Evolutionary conservation across 1,140 invertebrate species (phyloP).

Genomic region (Drosophila arawakana): DNA sequence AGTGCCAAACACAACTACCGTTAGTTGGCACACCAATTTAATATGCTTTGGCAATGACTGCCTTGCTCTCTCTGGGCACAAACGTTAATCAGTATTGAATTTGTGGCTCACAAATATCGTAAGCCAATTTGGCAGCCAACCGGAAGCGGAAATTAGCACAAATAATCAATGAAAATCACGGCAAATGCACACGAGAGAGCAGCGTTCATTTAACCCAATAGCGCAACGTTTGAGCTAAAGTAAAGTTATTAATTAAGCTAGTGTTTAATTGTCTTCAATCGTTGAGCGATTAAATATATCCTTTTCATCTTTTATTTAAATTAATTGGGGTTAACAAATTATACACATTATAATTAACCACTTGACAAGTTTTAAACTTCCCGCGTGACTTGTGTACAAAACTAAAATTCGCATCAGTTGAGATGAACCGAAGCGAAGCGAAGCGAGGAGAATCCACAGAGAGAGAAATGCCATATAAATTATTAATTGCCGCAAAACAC

Average conservation of each 20-base stretch:
- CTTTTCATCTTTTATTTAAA: neutral
- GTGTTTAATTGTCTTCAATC: neutral
- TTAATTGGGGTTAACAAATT: conserved; percentile 37
- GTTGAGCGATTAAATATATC: neutral
- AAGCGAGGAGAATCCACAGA: conserved; percentile 3
- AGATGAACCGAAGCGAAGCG: too few relatives aligned
- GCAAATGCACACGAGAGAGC: neutral
- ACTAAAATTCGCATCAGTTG: conserved; percentile 29
- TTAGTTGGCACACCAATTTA: conserved; percentile 31
- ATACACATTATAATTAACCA: conserved; percentile 27
- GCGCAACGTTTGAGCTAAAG: neutral
- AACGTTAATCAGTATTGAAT: conserved; percentile 57
- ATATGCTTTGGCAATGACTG: conserved; percentile 17
- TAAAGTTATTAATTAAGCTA: neutral
- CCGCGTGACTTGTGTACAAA: conserved; percentile 24
- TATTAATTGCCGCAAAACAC: conserved; percentile 78
- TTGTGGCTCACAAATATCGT: conserved; percentile 38
- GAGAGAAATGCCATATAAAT: conserved; percentile 62
- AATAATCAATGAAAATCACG: conserved; percentile 7
- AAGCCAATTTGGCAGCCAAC: conserved; percentile 29
- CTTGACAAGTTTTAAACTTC: conserved; percentile 34
- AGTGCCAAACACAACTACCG: conserved; percentile 13
- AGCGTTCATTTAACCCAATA: neutral
- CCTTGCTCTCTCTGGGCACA: conserved; percentile 2
- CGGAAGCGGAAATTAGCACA: conserved; percentile 16